Evolutionary conservation across 2,797 vertebrate genomes (phyloP).

Genomic region (Allobates femoralis): DNA sequence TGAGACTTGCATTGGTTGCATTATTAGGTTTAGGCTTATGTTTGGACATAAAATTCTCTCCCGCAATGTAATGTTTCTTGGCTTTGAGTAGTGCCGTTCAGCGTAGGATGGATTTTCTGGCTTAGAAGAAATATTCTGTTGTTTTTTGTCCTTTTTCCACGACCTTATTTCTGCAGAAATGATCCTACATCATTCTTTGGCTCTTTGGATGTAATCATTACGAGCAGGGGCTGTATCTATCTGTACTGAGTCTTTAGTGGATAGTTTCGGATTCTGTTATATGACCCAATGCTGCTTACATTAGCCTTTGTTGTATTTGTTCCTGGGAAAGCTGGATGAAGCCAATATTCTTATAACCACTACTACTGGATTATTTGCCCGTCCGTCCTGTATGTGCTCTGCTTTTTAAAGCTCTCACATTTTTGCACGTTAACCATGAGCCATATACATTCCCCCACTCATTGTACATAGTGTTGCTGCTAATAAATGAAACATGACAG

Average conservation of each 20-base stretch:
- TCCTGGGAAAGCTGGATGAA: too few species aligned
- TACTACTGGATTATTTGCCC: not conserved
- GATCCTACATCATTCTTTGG: conserved; percentile 5
- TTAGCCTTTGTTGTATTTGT: not conserved
- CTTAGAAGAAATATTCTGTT: conserved; percentile 23
- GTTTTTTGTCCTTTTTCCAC: conserved; percentile 23
- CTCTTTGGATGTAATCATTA: not conserved
- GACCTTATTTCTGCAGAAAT: conserved; percentile 23
- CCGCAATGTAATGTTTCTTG: conserved; percentile 24
- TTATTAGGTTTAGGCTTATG: not conserved
- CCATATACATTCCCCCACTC: not conserved
- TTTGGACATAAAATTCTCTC: conserved; percentile 17
- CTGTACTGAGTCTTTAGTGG: not conserved
- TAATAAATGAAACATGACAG: not conserved
- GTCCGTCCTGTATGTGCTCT: not conserved
- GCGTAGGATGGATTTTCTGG: conserved; percentile 34
- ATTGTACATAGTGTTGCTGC: not conserved
- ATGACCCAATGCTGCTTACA: not conserved
- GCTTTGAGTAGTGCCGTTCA: not conserved
- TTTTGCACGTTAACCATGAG: not conserved
- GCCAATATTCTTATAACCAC: not conserved
- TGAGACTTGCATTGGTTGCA: not conserved
- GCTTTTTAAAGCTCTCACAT: not conserved
- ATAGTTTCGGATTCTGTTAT: not conserved
- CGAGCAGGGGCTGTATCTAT: not conserved